Base-by-base conservation (phyloP, 2,888 invertebrate species). In the Melinopterus prodromus region DNA sequence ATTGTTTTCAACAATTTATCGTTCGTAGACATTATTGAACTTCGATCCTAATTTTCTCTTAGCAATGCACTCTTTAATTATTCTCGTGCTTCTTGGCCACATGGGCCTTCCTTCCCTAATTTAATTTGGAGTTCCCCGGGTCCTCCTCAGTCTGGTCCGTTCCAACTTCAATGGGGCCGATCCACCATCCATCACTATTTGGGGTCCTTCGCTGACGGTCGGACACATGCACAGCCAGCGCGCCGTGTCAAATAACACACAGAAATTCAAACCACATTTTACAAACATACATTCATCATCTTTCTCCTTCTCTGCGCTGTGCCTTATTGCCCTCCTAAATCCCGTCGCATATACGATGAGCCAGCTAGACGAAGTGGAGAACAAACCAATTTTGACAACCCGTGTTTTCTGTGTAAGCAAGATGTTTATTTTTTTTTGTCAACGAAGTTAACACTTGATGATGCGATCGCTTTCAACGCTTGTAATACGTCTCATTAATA, bases 211-310 rank as follows among this genome's bases (percentile, higher is more conserved):
- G 83, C 79, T 83, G 83, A 82, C 83, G 81, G 79, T 82, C 71
- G 80, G 82, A 83, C 82, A 83, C 81, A 83, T 83, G 83, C 81
- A 82, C 82, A 81, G 80, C 79, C 82, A 82, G 81, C 80, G 82
- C 81, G 81, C 81, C 80, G 82, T 81, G 81, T 82, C 83, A 81
- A 83, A 83, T 83, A 81, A 82, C 83, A 81, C 53, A 53, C 81
- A 77, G 76, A 79, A 78, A 78, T 78, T 78, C 69, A 75, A 78
- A 78, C 78, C 78, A 78, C 78, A 78, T 78, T 78, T 78, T 78
- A 78, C 78, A 78, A 78, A 78, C 78, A 75, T 75, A 75, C 78
- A 78, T 78, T 74, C 76, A 78, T 78, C 78, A 78, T 78, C 70
- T 78, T 78, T 69, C 76, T 38, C 37, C 74, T 74, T 74, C 37